These are phyloP conservation scores for Esperia sulphurella DNA, from an alignment of 2,888 invertebrate genomes.

Conservation along the genomic window DNA sequence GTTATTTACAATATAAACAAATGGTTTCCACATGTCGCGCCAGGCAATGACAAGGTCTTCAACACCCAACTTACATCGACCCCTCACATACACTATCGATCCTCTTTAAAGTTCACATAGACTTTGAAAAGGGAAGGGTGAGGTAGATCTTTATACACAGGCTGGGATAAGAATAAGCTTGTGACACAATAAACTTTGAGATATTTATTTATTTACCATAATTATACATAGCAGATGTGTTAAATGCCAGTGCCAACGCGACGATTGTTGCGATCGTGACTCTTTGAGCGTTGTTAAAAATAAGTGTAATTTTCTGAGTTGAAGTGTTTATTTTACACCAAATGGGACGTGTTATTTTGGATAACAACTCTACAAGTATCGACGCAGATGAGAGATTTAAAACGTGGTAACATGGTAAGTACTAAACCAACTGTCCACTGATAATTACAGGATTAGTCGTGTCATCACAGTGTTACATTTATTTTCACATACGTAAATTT, in stretches of 20 bases:
- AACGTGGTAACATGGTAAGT: background rate
- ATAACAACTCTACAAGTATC: background rate
- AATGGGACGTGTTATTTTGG: background rate
- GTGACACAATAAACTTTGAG: slow-evolving; percentile 68
- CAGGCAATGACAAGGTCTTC: slow-evolving; percentile 65
- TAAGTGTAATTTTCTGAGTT: slow-evolving; percentile 1
- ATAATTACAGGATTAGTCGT: background rate
- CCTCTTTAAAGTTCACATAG: background rate
- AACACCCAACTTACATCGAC: slow-evolving; percentile 30
- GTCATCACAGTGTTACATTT: too few species aligned
- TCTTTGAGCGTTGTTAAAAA: slow-evolving; percentile 4
- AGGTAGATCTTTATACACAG: slow-evolving; percentile 25
- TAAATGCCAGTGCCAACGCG: slow-evolving; percentile 9
- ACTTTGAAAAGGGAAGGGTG: slow-evolving; percentile 3
- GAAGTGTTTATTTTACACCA: background rate
- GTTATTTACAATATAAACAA: slow-evolving; percentile 71
- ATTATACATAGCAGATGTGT: slow-evolving; percentile 67
- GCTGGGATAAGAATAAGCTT: slow-evolving; percentile 39
- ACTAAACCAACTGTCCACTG: background rate
- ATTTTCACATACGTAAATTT: too few species aligned
- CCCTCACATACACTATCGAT: slow-evolving; percentile 10
- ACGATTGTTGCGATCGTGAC: background rate
- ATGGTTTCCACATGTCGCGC: slow-evolving; percentile 69
- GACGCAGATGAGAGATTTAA: background rate
- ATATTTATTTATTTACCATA: slow-evolving; percentile 67